Evolutionary conservation across 2,113 vertebrate species (phyloP), one percentile per base, ranked within the genome.

Genomic region (Labeo catla): DNA sequence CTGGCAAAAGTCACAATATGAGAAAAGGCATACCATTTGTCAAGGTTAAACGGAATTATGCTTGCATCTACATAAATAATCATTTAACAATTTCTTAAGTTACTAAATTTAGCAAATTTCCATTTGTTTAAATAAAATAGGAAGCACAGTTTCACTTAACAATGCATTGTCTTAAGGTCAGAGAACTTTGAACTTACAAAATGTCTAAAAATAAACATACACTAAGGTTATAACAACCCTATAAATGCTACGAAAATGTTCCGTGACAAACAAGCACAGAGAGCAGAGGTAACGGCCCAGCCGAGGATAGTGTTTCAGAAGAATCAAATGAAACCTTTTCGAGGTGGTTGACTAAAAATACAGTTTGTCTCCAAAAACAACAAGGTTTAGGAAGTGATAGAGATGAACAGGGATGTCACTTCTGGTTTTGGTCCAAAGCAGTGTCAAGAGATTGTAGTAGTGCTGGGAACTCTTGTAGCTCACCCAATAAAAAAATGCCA

Each of bases 391-490:
- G 61, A 81, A 34, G 78, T 47, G n/a, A 63, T 70, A 54, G 16
- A 83, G 45, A 70, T 65, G n/a, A 81, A 49, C 36, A 85, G 50
- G 65, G 57, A 77, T 59, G 43, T 50, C 34, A 57, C 65, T 50
- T 82, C 49, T 72, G 63, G 70, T 82, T 15, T 88, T 45, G 34
- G 49, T 76, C 63, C 23, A 54, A 52, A 86, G 84, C 85, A 87
- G 89, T 66, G 49, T 86, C 81, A 36, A 80, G 28, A 73, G 47
- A 59, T 74, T 81, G 80, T 76, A 66, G 59, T 70, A 45, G 2
- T 79, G 79, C 92, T 86, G 90, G 91, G 87, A 91, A 70, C 16
- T 21, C 47, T 73, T 21, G 8, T 50, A 43, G 86, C 87, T 90
- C 84, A 90, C 68, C 83, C 80, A 85, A 88, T 85, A 59, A 88